phyloP scores from a whole-genome alignment of 2,113 vertebrate species.

The Hystrix cristata region DNA sequence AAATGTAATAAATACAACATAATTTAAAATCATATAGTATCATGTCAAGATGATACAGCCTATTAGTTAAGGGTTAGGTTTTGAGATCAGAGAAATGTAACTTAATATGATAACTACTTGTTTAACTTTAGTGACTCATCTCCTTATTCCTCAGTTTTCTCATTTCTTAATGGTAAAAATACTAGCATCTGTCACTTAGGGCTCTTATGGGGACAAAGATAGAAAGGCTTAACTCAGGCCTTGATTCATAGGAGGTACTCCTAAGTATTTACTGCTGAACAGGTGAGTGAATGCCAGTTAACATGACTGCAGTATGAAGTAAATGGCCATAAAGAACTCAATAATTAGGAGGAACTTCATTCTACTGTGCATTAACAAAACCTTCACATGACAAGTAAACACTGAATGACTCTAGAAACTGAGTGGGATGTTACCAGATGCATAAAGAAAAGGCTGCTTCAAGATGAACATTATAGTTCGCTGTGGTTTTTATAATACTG shows the following conservation, averaged over 20 bases:
- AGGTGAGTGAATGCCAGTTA: neutral
- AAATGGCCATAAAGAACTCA: neutral
- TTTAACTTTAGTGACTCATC: neutral
- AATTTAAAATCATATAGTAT: neutral
- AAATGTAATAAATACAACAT: neutral
- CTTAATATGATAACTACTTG: neutral
- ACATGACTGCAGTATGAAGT: neutral
- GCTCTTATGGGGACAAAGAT: neutral
- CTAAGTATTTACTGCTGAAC: neutral
- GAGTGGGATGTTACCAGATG: neutral
- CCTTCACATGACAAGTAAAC: neutral
- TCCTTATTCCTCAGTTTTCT: neutral
- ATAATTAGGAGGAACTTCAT: neutral
- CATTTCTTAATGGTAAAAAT: neutral
- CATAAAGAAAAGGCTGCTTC: neutral
- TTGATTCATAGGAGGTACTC: neutral
- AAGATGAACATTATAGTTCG: neutral
- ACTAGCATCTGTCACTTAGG: no score
- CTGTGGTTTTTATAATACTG: neutral
- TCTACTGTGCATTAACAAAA: neutral
- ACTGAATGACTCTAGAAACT: neutral
- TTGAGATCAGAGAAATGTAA: neutral
- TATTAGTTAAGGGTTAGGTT: neutral
- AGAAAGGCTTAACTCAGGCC: neutral
- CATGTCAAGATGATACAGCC: neutral